A percentile compares a stretch with the other conserved stretches of the same genome.
These are phyloP conservation scores for Formica aserva DNA, from an alignment of 2,888 invertebrate genomes.

Conservation along the genomic window DNA sequence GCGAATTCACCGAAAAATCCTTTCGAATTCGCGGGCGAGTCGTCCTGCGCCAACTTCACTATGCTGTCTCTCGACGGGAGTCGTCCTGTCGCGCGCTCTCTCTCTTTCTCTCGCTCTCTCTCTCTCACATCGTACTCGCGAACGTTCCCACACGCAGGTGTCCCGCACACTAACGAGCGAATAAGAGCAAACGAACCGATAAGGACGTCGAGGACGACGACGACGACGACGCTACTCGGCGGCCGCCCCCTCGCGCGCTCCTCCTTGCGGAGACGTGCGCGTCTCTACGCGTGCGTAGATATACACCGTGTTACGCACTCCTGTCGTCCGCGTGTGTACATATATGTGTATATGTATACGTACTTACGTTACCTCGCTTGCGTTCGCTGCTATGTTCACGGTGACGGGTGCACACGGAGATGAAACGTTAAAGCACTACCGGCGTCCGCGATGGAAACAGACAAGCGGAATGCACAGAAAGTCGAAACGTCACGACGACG, in stretches of 20 bases:
- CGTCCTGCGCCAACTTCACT: slow-evolving; percentile 14
- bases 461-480: neutral
- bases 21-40: slow-evolving; percentile 8
- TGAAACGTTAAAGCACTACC: slow-evolving; percentile 25
- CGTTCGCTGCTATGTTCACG: neutral
- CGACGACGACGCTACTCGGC: slow-evolving; percentile 31
- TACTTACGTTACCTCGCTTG: slow-evolving; percentile 2
- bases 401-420: neutral
- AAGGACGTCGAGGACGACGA: slow-evolving; percentile 6
- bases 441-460: slow-evolving; percentile 31
- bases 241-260: slow-evolving; percentile 45
- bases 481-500: neutral
- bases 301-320: slow-evolving; percentile 20
- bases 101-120: neutral
- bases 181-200: neutral
- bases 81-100: slow-evolving; percentile 13
- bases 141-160: neutral
- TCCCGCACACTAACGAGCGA: neutral
- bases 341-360: neutral
- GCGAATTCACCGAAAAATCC: slow-evolving; percentile 36
- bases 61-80: slow-evolving; percentile 6
- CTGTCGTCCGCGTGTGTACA: slow-evolving; percentile 11
- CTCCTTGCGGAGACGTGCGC: slow-evolving; percentile 23
- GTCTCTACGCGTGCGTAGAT: slow-evolving; percentile 44
- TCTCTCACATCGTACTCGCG: slow-evolving; percentile 27